Evolutionary conservation across 2,888 invertebrate species (phyloP), one percentile per base, ranked within the genome.

Genomic region (Colletes collaris): DNA sequence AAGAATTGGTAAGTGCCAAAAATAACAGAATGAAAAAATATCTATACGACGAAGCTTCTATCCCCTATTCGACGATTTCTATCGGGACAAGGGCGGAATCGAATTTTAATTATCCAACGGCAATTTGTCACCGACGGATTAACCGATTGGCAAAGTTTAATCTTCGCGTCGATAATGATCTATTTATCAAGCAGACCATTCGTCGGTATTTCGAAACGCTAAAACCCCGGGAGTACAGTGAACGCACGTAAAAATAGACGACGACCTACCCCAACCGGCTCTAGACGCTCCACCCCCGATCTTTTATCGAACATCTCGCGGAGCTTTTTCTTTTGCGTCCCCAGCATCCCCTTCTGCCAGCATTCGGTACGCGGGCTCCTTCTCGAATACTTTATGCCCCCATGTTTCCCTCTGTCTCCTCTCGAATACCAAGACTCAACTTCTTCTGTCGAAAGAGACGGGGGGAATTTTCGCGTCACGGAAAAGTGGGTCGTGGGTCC

Each of bases 201-300:
- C 62, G 67, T 16, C 46, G 49, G 53, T 69, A 76, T 76, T 81
- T 55, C 75, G 64, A 71, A 79, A 73, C 82, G 86, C 83, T 79
- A 70, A 76, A 70, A 72, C 71, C 56, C 27, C 27, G 27, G 63
- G 64, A 74, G 79, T 82, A 73, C 71, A 64, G 62, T 27, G 79
- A 65, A 63, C 70, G 78, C 52, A 76, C 73, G 71, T 85, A 86
- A 86, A 86, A 85, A 86, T 86, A 86, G 83, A 79, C 55, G 50
- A 49, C 83, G 87, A 86, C 85, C 87, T 83, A 83, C 77, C 85
- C 85, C 76, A 81, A 81, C 76, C 46, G 67, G 40, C 68, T 70
- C 50, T 74, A 60, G 65, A 66, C 73, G 52, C 55, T 56, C 56
- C 16, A n/a, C 59, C 68, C 35, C n/a, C 67, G 50, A 50, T 71